Conservation (phyloP, 1,140 invertebrate genomes). For the Stegodyphus mimosarum region DNA sequence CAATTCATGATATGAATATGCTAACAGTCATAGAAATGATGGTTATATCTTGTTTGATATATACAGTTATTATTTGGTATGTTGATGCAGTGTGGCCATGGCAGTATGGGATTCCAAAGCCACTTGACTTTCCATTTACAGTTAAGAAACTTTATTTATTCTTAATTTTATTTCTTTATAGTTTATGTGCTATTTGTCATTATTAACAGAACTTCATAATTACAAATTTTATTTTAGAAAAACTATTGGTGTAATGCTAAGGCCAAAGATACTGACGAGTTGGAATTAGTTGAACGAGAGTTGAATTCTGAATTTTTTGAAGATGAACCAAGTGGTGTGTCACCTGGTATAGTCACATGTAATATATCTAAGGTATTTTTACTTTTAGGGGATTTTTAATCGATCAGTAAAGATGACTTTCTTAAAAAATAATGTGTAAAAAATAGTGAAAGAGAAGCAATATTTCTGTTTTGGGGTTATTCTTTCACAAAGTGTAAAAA, state of each 20-base stretch:
- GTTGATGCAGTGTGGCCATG: constrained; percentile 66
- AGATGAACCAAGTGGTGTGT: constrained; percentile 32
- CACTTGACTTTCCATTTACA: constrained; percentile 61
- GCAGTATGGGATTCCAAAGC: constrained; percentile 69
- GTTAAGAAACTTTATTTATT: constrained; percentile 15
- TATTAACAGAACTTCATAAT: not conserved
- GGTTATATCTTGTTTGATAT: constrained; percentile 60
- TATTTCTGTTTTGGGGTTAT: no score
- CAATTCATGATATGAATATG: constrained; percentile 63
- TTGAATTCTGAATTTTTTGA: constrained; percentile 50
- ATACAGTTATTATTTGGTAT: constrained; percentile 64
- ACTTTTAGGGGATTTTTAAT: no score
- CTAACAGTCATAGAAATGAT: constrained; percentile 50
- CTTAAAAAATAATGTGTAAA: no score
- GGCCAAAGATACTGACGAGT: not conserved
- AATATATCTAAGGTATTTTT: constrained; percentile 46
- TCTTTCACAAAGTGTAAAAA: no score
- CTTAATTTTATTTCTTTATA: not conserved
- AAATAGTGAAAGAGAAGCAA: no score
- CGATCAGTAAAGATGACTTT: no score
- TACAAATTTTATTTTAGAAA: constrained; percentile 17
- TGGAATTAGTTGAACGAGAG: no score
- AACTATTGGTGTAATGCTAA: constrained; percentile 37
- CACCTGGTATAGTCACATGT: constrained; percentile 31
- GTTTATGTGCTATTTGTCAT: not conserved